Percentiles rank a stretch among this genome's conserved stretches.
phyloP scores from a whole-genome alignment of 2,888 invertebrate genomes.

The Syrista parreyssii region DNA sequence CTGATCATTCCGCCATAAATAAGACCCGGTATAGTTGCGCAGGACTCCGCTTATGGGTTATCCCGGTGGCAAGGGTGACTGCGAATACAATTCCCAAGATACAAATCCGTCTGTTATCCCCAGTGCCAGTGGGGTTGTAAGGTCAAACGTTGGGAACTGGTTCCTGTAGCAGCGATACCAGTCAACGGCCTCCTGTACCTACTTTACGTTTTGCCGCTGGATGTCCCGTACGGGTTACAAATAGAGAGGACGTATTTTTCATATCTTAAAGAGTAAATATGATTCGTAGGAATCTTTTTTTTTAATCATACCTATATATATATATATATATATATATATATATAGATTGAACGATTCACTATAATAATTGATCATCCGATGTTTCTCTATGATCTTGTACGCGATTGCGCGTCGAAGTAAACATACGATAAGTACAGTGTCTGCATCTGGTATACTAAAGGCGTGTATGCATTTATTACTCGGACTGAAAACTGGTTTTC shows the following conservation, averaged over 20 bases:
- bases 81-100: slow-evolving; percentile 24
- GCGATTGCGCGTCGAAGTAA: neutral
- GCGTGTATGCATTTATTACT: neutral
- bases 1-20: slow-evolving; percentile 60
- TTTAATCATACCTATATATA: neutral
- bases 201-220: neutral
- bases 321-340: neutral
- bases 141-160: slow-evolving; percentile 38
- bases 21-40: slow-evolving; percentile 34
- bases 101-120: slow-evolving; percentile 15
- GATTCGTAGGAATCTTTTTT: neutral
- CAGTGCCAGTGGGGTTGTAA: slow-evolving; percentile 21
- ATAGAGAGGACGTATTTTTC: neutral
- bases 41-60: slow-evolving; percentile 22
- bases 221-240: neutral
- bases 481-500: slow-evolving; percentile 43
- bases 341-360: neutral
- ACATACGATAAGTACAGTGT: neutral
- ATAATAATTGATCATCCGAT: neutral
- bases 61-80: slow-evolving; percentile 34
- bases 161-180: slow-evolving; percentile 14
- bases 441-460: neutral
- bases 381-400: neutral
- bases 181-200: neutral
- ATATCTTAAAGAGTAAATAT: neutral